Percentiles rank a stretch among this genome's conserved stretches.
Evolutionary conservation across 2,113 vertebrate species (phyloP).

Genomic region (cat (Felis catus)): DNA sequence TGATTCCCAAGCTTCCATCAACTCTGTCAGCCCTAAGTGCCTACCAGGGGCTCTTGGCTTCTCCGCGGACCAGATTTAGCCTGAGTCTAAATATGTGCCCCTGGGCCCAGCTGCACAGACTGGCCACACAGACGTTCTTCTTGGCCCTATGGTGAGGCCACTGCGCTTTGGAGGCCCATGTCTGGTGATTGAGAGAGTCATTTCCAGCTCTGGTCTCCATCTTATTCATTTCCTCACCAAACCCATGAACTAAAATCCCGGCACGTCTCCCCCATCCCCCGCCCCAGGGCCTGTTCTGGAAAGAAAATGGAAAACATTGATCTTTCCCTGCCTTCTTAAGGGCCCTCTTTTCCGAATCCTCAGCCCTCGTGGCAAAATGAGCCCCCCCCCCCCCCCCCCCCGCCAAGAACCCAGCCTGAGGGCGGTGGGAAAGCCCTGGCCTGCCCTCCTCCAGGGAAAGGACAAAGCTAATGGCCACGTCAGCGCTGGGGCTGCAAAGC

Average conservation of each 20-base stretch:
- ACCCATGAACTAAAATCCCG: background rate
- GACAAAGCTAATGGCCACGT: fast-evolving
- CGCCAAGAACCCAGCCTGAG: no score
- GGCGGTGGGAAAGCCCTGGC: background rate
- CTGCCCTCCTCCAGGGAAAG: background rate
- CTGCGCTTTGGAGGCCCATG: background rate
- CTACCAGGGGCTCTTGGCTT: background rate
- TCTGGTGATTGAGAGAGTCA: background rate
- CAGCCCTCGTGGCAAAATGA: background rate
- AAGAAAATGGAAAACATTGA: background rate
- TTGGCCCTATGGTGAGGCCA: fast-evolving
- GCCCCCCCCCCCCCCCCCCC: no score
- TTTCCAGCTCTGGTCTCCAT: background rate
- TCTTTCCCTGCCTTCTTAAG: background rate
- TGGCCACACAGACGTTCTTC: fast-evolving
- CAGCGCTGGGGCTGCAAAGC: background rate
- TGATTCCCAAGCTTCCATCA: background rate
- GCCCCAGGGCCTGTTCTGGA: background rate
- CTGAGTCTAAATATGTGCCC: background rate
- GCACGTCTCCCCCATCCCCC: background rate
- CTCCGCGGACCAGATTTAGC: background rate
- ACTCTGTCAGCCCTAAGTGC: background rate
- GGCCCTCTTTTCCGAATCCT: background rate
- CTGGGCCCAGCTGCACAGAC: background rate
- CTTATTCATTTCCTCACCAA: background rate